Conservation (phyloP, 1,140 invertebrate genomes). For the Lucilia sericata region DNA sequence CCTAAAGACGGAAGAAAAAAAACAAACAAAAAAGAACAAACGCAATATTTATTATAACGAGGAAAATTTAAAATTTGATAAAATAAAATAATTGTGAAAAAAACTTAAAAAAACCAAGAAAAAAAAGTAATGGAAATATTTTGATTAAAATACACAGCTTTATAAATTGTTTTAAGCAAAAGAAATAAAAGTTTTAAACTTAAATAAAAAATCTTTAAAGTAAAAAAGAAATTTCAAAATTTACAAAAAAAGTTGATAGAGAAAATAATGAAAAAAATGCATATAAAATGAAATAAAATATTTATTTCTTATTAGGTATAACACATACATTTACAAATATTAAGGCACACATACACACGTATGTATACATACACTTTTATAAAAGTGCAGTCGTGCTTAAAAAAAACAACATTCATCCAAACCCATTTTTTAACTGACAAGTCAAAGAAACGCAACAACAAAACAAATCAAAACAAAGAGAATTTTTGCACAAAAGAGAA, state of each 20-base stretch:
- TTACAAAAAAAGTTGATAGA: neutral
- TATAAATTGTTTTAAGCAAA: neutral
- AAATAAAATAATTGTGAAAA: neutral
- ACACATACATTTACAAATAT: neutral
- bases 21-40: neutral
- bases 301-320: neutral
- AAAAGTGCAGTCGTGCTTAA: neutral
- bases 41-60: neutral
- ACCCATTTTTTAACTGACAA: neutral
- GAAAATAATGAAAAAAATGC: neutral
- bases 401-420: neutral
- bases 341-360: neutral
- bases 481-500: neutral
- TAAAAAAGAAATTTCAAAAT: neutral
- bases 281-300: neutral
- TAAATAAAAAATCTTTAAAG: neutral
- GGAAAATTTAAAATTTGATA: neutral
- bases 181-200: neutral
- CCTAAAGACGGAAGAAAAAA: constrained; percentile 48
- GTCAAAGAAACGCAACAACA: constrained; percentile 10
- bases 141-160: neutral
- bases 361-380: neutral
- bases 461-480: neutral
- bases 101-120: neutral
- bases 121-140: neutral